Evolutionary conservation across 2,888 invertebrate species (phyloP).

Genomic region (Agrotis ipsilon): DNA sequence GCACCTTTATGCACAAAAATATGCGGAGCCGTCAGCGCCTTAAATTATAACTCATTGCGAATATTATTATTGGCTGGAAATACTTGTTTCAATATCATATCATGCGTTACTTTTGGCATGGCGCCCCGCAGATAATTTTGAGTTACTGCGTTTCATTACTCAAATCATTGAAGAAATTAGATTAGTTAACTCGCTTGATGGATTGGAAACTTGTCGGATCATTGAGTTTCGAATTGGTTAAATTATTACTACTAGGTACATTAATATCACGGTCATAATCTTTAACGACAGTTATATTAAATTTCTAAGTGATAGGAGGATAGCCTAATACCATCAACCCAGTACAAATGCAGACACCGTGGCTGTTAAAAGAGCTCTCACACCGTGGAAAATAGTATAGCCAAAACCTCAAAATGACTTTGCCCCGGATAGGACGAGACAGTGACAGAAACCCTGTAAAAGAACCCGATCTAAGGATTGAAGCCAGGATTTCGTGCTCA

Average conservation of each 20-base stretch:
- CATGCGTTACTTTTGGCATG: constrained; percentile 40
- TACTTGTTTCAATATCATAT: constrained; percentile 22
- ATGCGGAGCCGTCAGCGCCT: constrained; percentile 20
- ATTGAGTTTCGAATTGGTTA: neutral
- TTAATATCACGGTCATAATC: too few relatives aligned
- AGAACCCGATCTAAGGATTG: too few relatives aligned
- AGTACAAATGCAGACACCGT: too few relatives aligned
- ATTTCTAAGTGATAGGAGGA: too few relatives aligned
- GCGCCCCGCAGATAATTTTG: constrained; percentile 38
- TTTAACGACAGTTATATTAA: too few relatives aligned
- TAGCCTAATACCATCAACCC: too few relatives aligned
- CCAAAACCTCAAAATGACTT: too few relatives aligned
- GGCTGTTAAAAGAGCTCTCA: too few relatives aligned
- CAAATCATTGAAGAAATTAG: constrained; percentile 17
- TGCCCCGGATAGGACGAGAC: too few relatives aligned
- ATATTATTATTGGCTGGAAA: constrained; percentile 48
- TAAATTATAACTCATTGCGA: constrained; percentile 45
- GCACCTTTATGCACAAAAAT: constrained; percentile 5
- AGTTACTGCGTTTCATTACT: constrained; percentile 29
- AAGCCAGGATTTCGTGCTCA: too few relatives aligned
- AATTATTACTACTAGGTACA: neutral
- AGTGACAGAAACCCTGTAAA: too few relatives aligned
- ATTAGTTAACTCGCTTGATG: constrained; percentile 4
- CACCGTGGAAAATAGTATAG: too few relatives aligned
- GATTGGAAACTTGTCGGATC: constrained; percentile 1